A percentile compares a stretch with the other conserved stretches of the same genome.
Conservation (phyloP, 2,888 invertebrate species). For the Archips crataeganus region DNA sequence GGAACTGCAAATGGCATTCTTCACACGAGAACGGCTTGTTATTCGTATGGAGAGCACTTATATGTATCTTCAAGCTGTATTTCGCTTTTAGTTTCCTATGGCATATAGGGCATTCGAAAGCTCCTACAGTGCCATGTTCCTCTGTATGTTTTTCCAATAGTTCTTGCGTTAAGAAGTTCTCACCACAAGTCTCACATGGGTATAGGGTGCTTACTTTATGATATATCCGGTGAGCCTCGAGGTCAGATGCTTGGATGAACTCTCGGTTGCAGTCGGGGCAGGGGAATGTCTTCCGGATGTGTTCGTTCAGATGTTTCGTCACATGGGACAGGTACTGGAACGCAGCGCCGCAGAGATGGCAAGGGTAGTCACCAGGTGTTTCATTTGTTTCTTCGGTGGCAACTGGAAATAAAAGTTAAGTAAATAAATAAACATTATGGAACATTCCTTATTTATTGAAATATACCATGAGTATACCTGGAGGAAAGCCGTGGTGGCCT, state of each 20-base stretch:
- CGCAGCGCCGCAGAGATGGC: conserved; percentile 27
- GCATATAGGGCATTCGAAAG: conserved; percentile 5
- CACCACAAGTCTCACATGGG: conserved; percentile 9
- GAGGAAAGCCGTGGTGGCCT: too few species aligned
- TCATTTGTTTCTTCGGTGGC: neutral
- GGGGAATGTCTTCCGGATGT: conserved; percentile 22
- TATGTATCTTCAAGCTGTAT: conserved; percentile 33
- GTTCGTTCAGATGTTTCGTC: conserved; percentile 28
- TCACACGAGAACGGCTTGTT: conserved; percentile 31
- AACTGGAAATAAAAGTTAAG: neutral
- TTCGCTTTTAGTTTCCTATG: conserved; percentile 20
- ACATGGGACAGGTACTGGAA: conserved; percentile 31
- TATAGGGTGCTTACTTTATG: neutral
- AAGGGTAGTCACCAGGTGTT: conserved; percentile 21
- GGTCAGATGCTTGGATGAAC: conserved; percentile 17
- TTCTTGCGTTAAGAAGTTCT: conserved; percentile 7
- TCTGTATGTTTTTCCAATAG: conserved; percentile 6
- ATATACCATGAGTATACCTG: too few species aligned
- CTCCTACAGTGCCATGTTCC: conserved; percentile 9
- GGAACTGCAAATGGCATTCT: conserved; percentile 21
- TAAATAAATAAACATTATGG: neutral
- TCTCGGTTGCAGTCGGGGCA: conserved; percentile 23
- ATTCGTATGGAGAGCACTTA: conserved; percentile 20
- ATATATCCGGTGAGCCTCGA: conserved; percentile 16
- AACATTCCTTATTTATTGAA: too few species aligned